phyloP scores from a whole-genome alignment of 2,113 vertebrate genomes.

The Chloroceryle aenea region DNA sequence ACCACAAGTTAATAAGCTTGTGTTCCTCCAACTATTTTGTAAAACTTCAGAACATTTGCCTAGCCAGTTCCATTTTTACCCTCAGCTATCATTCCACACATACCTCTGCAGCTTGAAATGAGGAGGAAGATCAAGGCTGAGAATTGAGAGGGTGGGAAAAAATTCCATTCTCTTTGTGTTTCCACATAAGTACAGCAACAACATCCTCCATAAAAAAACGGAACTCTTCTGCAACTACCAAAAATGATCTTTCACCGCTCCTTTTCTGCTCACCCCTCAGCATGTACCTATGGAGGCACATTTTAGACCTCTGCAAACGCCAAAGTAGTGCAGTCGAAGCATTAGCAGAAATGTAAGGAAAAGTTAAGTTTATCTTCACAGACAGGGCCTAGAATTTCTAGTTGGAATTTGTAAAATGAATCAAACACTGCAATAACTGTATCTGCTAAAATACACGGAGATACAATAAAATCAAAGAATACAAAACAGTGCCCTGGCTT shows the following conservation, averaged over 20 bases:
- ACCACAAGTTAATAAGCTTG: not conserved
- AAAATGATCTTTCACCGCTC: not conserved
- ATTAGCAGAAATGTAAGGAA: not conserved
- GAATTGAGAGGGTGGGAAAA: not conserved
- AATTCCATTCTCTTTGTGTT: not conserved
- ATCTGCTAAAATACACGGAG: not conserved
- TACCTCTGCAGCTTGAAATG: not conserved
- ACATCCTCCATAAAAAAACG: not conserved
- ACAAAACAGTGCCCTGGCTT: not conserved
- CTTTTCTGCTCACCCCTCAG: not conserved
- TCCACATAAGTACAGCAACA: not conserved
- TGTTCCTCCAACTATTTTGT: not conserved
- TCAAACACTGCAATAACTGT: not conserved
- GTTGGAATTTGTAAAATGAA: not conserved
- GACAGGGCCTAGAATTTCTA: not conserved
- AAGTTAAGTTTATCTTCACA: not conserved
- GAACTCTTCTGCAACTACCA: not conserved
- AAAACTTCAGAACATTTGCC: not conserved
- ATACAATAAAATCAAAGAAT: constrained; percentile 3
- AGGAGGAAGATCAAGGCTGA: not conserved
- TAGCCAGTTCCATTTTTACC: not conserved
- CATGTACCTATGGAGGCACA: not conserved
- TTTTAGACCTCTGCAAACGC: not conserved
- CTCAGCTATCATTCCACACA: not conserved
- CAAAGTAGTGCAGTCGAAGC: not conserved